Conservation (phyloP, 2,797 vertebrate genomes). For the Enteromius fasciolatus region DNA sequence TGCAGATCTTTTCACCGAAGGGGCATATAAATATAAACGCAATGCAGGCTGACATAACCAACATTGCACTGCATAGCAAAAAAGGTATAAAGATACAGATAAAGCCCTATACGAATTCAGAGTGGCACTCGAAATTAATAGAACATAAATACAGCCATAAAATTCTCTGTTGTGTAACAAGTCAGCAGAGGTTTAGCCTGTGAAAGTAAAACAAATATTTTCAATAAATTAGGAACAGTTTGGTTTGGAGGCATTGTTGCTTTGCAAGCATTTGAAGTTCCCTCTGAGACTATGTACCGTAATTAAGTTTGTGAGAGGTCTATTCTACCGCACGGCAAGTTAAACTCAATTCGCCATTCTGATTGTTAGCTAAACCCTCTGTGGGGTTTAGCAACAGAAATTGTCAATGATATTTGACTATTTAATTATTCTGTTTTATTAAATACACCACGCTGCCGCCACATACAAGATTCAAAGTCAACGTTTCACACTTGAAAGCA, state of each 20-base stretch:
- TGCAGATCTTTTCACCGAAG: conserved; percentile 3
- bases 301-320: conserved; percentile 56
- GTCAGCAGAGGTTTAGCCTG: conserved; percentile 32
- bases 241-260: conserved; percentile 47
- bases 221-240: conserved; percentile 39
- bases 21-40: conserved; percentile 11
- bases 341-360: conserved; percentile 55
- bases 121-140: conserved; percentile 17
- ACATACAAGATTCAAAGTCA: conserved; percentile 44
- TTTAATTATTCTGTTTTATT: conserved; percentile 58
- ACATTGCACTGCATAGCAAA: not conserved
- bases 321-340: conserved; percentile 38
- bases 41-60: conserved; percentile 13
- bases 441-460: conserved; percentile 44
- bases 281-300: conserved; percentile 45
- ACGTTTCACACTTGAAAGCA: conserved; percentile 35
- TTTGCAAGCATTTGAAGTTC: conserved; percentile 51
- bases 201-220: conserved; percentile 46
- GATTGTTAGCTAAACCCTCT: conserved; percentile 54
- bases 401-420: conserved; percentile 53
- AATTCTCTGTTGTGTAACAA: conserved; percentile 32
- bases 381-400: conserved; percentile 53
- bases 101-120: conserved; percentile 7
- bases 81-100: conserved; percentile 2
- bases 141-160: conserved; percentile 14